These are phyloP conservation scores for Plestiodon gilberti DNA, from an alignment of 2,113 vertebrate species.

Conservation along the genomic window DNA sequence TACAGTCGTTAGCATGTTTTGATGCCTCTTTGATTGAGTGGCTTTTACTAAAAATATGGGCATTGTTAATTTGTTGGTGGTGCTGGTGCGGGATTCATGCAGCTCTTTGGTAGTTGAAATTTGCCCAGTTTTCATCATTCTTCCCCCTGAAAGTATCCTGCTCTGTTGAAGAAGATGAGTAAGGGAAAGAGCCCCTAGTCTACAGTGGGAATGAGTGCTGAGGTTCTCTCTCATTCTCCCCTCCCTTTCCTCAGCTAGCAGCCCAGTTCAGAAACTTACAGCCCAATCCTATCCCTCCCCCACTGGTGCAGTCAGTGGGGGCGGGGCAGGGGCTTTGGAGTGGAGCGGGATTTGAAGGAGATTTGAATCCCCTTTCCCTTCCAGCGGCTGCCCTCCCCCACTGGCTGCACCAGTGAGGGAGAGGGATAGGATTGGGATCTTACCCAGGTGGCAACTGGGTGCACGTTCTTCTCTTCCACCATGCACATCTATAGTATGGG, in stretches of 20 bases:
- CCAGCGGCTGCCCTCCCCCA: too few relatives aligned
- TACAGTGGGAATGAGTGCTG: neutral
- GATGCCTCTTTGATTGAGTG: neutral
- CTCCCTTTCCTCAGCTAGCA: neutral
- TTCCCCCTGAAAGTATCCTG: neutral
- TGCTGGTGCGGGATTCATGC: neutral
- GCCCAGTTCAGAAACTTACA: neutral
- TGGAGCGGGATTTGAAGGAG: too few relatives aligned
- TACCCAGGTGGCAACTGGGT: neutral
- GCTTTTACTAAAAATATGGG: neutral
- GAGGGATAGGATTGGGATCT: too few relatives aligned
- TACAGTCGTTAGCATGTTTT: slow-evolving; percentile 7
- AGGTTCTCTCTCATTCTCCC: neutral
- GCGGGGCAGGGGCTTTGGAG: too few relatives aligned
- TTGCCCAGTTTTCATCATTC: neutral
- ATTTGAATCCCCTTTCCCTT: too few relatives aligned
- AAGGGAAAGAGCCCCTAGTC: neutral
- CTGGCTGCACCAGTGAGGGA: too few relatives aligned
- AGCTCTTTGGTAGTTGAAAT: neutral
- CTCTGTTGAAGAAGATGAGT: neutral
- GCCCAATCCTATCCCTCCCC: too few relatives aligned
- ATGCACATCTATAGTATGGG: neutral
- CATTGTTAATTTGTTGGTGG: neutral
- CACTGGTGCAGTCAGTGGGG: too few relatives aligned
- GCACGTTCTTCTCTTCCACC: neutral